phyloP scores from a whole-genome alignment of 2,797 vertebrate genomes.

The Erpetoichthys calabaricus region DNA sequence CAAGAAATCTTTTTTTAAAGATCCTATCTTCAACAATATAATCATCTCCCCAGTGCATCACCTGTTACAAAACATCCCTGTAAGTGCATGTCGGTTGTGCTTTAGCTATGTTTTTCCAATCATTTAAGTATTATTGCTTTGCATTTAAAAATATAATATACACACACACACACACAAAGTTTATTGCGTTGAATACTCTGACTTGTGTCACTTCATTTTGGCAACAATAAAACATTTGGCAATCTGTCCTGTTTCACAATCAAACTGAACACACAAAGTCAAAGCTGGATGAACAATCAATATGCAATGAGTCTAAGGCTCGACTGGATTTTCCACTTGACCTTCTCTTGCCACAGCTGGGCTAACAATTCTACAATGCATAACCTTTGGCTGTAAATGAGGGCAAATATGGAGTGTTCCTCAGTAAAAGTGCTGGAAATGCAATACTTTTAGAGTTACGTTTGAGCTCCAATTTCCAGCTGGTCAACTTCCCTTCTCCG shows the following conservation, averaged over 20 bases:
- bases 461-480: no score
- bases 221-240: conserved; percentile 35
- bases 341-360: no score
- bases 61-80: conserved; percentile 36
- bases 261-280: conserved; percentile 15
- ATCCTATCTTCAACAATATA: conserved; percentile 43
- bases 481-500: conserved; percentile 30
- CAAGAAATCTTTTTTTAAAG: conserved; percentile 48
- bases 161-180: conserved; percentile 9
- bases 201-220: conserved; percentile 26
- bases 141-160: conserved; percentile 14
- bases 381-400: no score
- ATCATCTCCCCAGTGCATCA: conserved; percentile 59
- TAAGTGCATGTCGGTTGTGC: conserved; percentile 61
- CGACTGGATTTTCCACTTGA: no score
- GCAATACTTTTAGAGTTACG: no score
- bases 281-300: no score
- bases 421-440: no score
- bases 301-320: no score
- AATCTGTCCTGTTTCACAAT: conserved; percentile 34
- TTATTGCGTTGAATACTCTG: conserved; percentile 22
- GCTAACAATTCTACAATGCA: no score
- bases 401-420: no score
- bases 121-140: conserved; percentile 20
- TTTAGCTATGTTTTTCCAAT: conserved; percentile 40